Evolutionary conservation across 2,113 vertebrate genomes (phyloP).

Genomic region (Protomyctophum bolini): DNA sequence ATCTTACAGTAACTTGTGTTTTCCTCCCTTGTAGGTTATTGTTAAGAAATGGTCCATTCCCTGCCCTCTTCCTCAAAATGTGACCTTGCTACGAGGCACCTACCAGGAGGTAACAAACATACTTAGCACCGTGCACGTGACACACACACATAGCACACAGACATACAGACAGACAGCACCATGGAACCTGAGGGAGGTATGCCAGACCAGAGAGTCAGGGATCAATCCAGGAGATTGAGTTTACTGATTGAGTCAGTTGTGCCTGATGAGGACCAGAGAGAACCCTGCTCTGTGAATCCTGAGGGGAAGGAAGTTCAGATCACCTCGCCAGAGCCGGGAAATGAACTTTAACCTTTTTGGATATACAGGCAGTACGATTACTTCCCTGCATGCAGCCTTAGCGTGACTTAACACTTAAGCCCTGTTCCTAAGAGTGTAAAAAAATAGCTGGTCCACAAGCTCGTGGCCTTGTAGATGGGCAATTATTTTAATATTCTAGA

Average conservation of each 20-base stretch:
- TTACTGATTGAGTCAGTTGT: constrained; percentile 40
- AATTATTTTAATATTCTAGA: too few relatives aligned
- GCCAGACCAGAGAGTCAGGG: constrained; percentile 26
- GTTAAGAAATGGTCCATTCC: constrained; percentile 93
- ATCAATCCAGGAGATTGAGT: constrained; percentile 35
- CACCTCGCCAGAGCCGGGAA: constrained; percentile 65
- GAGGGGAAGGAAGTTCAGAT: constrained; percentile 62
- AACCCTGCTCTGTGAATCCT: constrained; percentile 40
- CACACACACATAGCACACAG: neutral
- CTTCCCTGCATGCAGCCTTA: constrained; percentile 27
- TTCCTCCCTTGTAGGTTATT: constrained; percentile 78
- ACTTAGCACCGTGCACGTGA: neutral
- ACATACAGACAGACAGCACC: neutral
- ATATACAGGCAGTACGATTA: constrained; percentile 39
- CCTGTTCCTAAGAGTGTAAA: too few relatives aligned
- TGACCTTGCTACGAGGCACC: constrained; percentile 68
- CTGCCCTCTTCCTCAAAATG: constrained; percentile 85
- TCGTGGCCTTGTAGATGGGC: too few relatives aligned
- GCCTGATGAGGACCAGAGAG: constrained; percentile 62
- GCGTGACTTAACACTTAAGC: constrained; percentile 19
- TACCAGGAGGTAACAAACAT: constrained; percentile 44
- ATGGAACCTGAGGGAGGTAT: constrained; percentile 3
- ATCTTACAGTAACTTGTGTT: constrained; percentile 15
- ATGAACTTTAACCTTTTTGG: constrained; percentile 64
- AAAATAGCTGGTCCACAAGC: too few relatives aligned